Percentiles rank a stretch among this genome's conserved stretches.
Conservation (phyloP, 2,113 vertebrate genomes). For the Setophaga petechia region DNA sequence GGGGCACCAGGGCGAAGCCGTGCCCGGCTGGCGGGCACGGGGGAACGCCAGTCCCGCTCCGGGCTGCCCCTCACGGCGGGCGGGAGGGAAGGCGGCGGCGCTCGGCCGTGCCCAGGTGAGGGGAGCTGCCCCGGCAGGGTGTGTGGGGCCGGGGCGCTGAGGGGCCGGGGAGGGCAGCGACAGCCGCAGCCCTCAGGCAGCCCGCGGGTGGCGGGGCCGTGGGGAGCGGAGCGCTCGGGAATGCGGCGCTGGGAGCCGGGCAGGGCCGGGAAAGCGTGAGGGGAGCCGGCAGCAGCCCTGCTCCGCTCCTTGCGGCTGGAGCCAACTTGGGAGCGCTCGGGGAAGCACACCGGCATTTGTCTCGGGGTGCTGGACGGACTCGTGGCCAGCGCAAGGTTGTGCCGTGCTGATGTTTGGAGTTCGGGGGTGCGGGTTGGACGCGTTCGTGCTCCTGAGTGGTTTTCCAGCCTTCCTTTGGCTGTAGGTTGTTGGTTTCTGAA, state of each 20-base stretch:
- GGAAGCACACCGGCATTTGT: rapidly evolving
- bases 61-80: not conserved
- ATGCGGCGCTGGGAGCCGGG: rapidly evolving
- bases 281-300: rapidly evolving
- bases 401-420: rapidly evolving
- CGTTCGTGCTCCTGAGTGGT: rapidly evolving
- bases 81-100: not conserved
- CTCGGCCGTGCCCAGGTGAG: not conserved
- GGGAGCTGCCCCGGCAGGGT: rapidly evolving
- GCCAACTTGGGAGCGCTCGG: rapidly evolving
- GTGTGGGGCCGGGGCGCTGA: not conserved
- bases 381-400: rapidly evolving
- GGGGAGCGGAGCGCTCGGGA: not conserved
- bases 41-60: not conserved
- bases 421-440: rapidly evolving
- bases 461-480: not conserved
- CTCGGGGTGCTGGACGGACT: rapidly evolving
- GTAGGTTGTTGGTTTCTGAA: not conserved
- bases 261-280: not conserved
- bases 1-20: not conserved
- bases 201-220: not conserved
- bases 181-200: rapidly evolving
- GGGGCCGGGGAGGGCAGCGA: not conserved
- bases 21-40: not conserved
- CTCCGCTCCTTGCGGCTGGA: rapidly evolving